Conservation (phyloP, 2,797 vertebrate genomes). For the Acrossocheilus wenchowensis region DNA sequence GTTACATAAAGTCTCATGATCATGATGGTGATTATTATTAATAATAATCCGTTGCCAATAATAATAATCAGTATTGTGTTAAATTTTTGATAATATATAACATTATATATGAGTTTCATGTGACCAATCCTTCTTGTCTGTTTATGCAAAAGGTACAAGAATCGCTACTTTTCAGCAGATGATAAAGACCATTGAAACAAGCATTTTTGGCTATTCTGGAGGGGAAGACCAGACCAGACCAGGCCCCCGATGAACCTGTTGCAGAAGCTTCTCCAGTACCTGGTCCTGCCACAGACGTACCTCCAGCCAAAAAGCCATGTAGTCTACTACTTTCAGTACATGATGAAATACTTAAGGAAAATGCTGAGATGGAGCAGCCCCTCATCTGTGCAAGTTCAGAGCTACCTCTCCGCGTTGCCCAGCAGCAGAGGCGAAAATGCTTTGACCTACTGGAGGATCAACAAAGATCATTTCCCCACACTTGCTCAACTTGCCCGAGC, state of each 20-base stretch:
- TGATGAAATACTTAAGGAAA: constrained; percentile 31
- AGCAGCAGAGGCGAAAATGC: constrained; percentile 15
- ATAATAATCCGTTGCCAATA: no score
- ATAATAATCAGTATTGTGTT: no score
- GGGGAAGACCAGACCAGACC: background rate
- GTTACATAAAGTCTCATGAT: no score
- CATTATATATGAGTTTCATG: no score
- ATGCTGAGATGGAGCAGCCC: constrained; percentile 29
- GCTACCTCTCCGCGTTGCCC: background rate
- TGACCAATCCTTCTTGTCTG: background rate
- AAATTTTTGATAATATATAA: no score
- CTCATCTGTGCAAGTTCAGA: background rate
- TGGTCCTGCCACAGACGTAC: constrained; percentile 27
- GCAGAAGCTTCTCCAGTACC: constrained; percentile 23
- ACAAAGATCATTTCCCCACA: constrained; percentile 28
- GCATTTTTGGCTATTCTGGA: constrained; percentile 25
- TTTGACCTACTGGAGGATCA: constrained; percentile 31
- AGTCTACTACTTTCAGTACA: constrained; percentile 44
- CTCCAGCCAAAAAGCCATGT: constrained; percentile 42
- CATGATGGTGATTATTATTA: no score
- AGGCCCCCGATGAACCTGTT: constrained; percentile 30
- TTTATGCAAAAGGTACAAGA: background rate
- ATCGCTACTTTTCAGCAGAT: constrained; percentile 35
- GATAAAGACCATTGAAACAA: constrained; percentile 30
- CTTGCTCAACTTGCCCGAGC: constrained; percentile 30